phyloP scores from a whole-genome alignment of 2,113 vertebrate genomes.

The Phaethon lepturus region DNA sequence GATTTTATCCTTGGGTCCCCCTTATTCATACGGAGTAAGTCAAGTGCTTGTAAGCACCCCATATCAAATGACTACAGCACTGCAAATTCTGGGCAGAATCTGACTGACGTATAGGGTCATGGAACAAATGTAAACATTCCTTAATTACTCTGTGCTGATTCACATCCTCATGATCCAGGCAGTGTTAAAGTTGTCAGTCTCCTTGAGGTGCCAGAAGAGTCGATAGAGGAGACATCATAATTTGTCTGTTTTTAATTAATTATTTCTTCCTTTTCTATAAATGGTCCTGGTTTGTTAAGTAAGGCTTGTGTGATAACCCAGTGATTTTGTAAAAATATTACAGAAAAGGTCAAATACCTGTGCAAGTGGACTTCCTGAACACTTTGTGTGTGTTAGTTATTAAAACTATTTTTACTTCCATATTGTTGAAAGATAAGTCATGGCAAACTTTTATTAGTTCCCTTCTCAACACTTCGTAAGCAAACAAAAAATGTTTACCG shows the following conservation, averaged over 20 bases:
- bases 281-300: background rate
- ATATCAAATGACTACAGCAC: background rate
- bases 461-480: background rate
- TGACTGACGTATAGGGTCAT: background rate
- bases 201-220: background rate
- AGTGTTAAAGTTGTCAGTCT: background rate
- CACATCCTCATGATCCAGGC: background rate
- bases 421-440: background rate
- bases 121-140: background rate
- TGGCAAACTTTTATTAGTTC: background rate
- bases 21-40: background rate
- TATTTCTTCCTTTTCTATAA: background rate
- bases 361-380: background rate
- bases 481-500: background rate
- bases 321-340: background rate
- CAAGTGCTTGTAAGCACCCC: background rate
- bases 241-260: background rate
- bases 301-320: background rate
- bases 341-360: background rate
- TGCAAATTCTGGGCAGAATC: background rate
- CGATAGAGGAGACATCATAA: background rate
- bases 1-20: background rate
- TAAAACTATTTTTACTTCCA: background rate
- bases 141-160: background rate
- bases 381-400: background rate